Base-by-base conservation (phyloP, 2,888 invertebrate genomes). In the Andrena chrysosceles region DNA sequence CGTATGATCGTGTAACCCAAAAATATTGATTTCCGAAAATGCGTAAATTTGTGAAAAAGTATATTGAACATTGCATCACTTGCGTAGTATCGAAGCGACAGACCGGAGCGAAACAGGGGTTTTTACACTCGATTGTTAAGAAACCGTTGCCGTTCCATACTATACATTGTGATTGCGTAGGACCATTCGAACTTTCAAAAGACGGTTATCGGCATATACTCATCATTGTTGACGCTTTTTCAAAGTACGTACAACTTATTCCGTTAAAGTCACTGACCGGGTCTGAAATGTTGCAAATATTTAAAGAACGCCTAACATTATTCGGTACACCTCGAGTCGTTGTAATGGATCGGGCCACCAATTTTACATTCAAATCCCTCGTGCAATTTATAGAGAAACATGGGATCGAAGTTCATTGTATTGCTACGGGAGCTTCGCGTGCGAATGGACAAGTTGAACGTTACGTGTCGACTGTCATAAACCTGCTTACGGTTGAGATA, bases 331-430 rank as follows among this genome's bases (percentile, higher is more conserved):
- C 72, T 1, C 63, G 54, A 10, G 7, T 64, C 0, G 52, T 64
- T 33, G 20, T 72, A 23, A 33, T 62, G 31, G 78, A 78, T 33
- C 42, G 73, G 2, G 78, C 26, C 0, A 69, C 68, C 0, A 79
- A 79, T 13, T 79, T 79, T 8, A 69, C 66, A 0, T 71, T 13
- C 13, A 60, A 69, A 35, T 29, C 26, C 13, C 49, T 82, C 10
- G 84, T 85, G 60, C 29, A 69, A 2, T 90, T 87, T 70, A 89
- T 89, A 26, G 49, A 80, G 6, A 63, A 63, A 42, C 35, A 63
- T 6, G 35, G 35, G 8, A 20, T 8, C 0, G 20, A 63, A 3
- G 20, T 35, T 8, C 63, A 63, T 20, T n/a, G 10, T 23, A 63
- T 42, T 33, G 63, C 63, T 2, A 35, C 63, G 1, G 63, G 63